Conservation (phyloP, 2,888 invertebrate species). For the Margaritifera margaritifera region DNA sequence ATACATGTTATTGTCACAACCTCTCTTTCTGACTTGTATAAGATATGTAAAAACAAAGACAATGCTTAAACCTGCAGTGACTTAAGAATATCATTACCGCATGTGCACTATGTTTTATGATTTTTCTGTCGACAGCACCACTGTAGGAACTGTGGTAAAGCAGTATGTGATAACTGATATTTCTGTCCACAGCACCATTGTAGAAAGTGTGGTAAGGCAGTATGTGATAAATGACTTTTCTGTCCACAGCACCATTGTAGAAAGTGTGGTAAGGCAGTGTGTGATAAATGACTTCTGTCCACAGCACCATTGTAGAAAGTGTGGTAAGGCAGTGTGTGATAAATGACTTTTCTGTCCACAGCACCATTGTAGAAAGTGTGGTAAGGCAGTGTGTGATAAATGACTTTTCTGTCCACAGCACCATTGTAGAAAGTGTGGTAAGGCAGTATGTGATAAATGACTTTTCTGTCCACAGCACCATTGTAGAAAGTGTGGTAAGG, state of each 20-base stretch:
- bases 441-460: conserved; percentile 89
- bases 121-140: conserved; percentile 77
- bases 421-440: conserved; percentile 84
- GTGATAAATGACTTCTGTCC: conserved; percentile 78
- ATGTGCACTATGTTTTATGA: conserved; percentile 78
- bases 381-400: conserved; percentile 92
- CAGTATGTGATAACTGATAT: conserved; percentile 94
- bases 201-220: conserved; percentile 89
- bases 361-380: conserved; percentile 82
- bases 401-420: conserved; percentile 71
- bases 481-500: conserved; percentile 87
- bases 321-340: conserved; percentile 96
- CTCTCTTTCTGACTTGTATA: not conserved
- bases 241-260: conserved; percentile 76
- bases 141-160: conserved; percentile 87
- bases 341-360: conserved; percentile 65
- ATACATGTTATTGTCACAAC: no score
- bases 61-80: not conserved
- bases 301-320: conserved; percentile 78
- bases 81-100: no score
- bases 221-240: conserved; percentile 81
- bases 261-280: conserved; percentile 93
- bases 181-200: conserved; percentile 77
- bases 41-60: not conserved
- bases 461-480: conserved; percentile 74